Evolutionary conservation across 2,113 vertebrate genomes (phyloP), one percentile per base, ranked within the genome.

Genomic region (Pardalotus punctatus): DNA sequence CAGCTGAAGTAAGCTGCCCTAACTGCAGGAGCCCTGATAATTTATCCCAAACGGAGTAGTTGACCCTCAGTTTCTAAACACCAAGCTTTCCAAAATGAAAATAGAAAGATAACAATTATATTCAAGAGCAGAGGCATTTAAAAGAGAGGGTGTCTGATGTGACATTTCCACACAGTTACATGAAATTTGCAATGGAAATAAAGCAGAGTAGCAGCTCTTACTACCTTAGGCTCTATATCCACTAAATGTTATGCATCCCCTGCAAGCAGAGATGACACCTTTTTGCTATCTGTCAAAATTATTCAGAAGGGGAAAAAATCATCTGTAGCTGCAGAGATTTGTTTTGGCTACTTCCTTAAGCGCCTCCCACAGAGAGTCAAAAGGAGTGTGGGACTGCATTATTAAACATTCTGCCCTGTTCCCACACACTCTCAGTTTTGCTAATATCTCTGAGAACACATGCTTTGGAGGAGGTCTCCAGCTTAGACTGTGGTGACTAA

Each of bases 121-220:
- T 4, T 64, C 54, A 71, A 45, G 29, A 87, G 40, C 3, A 69
- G 48, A 87, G 5, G 45, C 19, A 85, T 81, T 20, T 88, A 28
- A 77, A 80, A 91, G 17, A 71, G 29, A 79, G 33, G 20, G 15
- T 61, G 28, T 56, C 85, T 90, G 53, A 64, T 81, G n/a, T 94
- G 90, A 65, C 78, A 90, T 94, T 95, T 95, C 50, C 61, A 71
- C 1, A 8, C 48, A 36, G 51, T 56, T 81, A 56, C 14, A 53
- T 45, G 43, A 90, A 90, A 97, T 94, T 71, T 85, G 74, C 53
- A 94, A 88, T 80, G 70, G 78, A 96, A 93, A 94, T 95, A 82
- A 87, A 90, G 18, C 48, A 51, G 25, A 90, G 8, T 14, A 93
- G 28, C 40, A 87, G n/a, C 20, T 81, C 10, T 76, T 93, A 7